Conservation (phyloP, 2,888 invertebrate species). For the Drosophila planitibia region DNA sequence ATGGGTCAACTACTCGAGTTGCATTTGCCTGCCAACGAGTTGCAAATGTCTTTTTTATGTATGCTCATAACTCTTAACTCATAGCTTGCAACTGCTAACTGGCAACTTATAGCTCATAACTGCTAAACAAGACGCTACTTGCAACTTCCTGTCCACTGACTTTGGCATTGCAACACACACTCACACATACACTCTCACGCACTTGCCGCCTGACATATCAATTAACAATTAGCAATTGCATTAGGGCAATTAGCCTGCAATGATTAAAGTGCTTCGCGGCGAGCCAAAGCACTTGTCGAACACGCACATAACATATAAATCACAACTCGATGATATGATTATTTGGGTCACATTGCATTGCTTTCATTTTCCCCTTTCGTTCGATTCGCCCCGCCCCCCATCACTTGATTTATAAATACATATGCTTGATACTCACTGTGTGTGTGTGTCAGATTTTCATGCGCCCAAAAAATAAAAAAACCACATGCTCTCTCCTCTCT, state of each 20-base stretch:
- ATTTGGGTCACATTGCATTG: conserved; percentile 66
- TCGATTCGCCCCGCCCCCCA: neutral
- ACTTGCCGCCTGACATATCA: conserved; percentile 53
- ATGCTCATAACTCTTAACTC: conserved; percentile 42
- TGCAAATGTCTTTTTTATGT: conserved; percentile 57
- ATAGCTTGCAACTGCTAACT: conserved; percentile 19
- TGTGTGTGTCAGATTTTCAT: conserved; percentile 43
- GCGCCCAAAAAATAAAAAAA: conserved; percentile 17
- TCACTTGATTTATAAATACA: conserved; percentile 17
- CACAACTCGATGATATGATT: conserved; percentile 61
- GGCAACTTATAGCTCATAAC: conserved; percentile 36
- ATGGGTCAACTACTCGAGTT: conserved; percentile 66
- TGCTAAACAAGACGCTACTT: conserved; percentile 29
- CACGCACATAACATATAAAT: conserved; percentile 60
- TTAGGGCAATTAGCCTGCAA: conserved; percentile 60
- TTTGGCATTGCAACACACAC: conserved; percentile 33
- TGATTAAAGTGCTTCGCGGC: conserved; percentile 33
- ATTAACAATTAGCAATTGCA: conserved; percentile 72
- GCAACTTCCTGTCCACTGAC: conserved; percentile 65
- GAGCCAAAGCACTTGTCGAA: conserved; percentile 41
- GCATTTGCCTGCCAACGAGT: conserved; percentile 45
- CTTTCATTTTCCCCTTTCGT: conserved; percentile 41
- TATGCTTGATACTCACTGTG: conserved; percentile 13
- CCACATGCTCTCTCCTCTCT: neutral
- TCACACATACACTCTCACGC: neutral